Percentiles rank a stretch among this genome's conserved stretches.
These are phyloP conservation scores for Diphyllodes magnificus DNA, from an alignment of 2,113 vertebrate genomes.

Conservation along the genomic window DNA sequence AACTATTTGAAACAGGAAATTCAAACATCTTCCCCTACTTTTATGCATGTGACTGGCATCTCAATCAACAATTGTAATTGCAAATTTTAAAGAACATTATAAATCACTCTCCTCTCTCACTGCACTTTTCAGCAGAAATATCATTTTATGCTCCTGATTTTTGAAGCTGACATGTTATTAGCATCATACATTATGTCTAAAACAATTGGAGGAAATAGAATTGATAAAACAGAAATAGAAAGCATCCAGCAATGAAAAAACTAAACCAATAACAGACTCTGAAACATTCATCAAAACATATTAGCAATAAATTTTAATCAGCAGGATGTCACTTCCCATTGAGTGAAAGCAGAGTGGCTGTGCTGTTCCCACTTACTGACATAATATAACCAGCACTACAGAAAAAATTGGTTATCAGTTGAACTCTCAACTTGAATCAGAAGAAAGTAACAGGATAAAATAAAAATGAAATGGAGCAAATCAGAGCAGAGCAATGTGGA, in stretches of 20 bases:
- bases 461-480: neutral
- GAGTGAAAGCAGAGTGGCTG: conserved; percentile 7
- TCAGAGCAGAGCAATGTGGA: neutral
- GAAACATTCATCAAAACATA: conserved; percentile 43
- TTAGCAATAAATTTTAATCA: conserved; percentile 61
- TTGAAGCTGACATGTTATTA: conserved; percentile 26
- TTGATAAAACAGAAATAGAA: conserved; percentile 46
- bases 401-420: conserved; percentile 4
- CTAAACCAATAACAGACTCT: conserved; percentile 27
- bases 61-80: conserved; percentile 32
- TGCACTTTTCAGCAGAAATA: neutral
- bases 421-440: neutral
- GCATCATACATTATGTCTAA: conserved; percentile 7
- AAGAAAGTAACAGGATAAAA: neutral
- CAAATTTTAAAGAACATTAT: neutral
- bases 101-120: neutral
- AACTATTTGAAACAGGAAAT: neutral
- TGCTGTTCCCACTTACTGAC: neutral
- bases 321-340: conserved; percentile 25
- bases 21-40: neutral
- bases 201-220: conserved; percentile 18
- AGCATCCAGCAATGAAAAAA: conserved; percentile 9
- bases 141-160: conserved; percentile 16
- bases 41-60: neutral
- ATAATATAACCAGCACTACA: neutral